These are phyloP conservation scores for Pantala flavescens DNA, from an alignment of 1,140 invertebrate genomes.

Conservation along the genomic window DNA sequence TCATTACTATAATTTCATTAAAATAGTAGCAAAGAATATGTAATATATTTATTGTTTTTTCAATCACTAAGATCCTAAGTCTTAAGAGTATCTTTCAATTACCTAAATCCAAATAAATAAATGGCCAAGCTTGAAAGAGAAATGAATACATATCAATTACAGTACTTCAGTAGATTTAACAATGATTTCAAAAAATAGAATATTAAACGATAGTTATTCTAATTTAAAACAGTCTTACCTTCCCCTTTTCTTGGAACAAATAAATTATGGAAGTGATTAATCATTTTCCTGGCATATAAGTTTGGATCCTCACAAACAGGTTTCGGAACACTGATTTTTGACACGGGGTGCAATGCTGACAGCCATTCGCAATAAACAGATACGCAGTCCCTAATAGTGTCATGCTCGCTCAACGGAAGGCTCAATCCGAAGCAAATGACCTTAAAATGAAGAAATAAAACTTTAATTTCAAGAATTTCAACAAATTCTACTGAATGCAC, in stretches of 20 bases:
- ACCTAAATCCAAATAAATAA: constrained; percentile 79
- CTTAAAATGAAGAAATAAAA: constrained; percentile 30
- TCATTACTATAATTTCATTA: too few species aligned
- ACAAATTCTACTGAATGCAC: not conserved
- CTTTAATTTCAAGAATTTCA: not conserved
- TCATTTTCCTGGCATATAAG: constrained; percentile 81
- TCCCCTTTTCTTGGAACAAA: constrained; percentile 89
- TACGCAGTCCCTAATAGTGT: constrained; percentile 90
- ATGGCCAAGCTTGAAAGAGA: constrained; percentile 69
- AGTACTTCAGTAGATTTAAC: too few species aligned
- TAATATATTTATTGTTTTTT: too few species aligned
- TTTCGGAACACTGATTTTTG: constrained; percentile 72
- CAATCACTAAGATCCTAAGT: too few species aligned
- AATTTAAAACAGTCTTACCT: constrained; percentile 45
- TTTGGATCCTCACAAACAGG: constrained; percentile 83
- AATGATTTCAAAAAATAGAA: too few species aligned
- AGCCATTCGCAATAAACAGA: constrained; percentile 97
- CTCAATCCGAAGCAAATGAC: constrained; percentile 88
- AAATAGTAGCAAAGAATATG: too few species aligned
- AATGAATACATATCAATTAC: constrained; percentile 23
- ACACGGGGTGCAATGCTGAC: constrained; percentile 67
- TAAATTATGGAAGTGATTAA: constrained; percentile 87
- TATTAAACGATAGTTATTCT: too few species aligned
- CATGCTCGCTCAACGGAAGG: constrained; percentile 79
- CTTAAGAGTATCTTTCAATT: constrained; percentile 40